Evolutionary conservation across 1,140 invertebrate species (phyloP).

Genomic region (Choristoneura fumiferana): DNA sequence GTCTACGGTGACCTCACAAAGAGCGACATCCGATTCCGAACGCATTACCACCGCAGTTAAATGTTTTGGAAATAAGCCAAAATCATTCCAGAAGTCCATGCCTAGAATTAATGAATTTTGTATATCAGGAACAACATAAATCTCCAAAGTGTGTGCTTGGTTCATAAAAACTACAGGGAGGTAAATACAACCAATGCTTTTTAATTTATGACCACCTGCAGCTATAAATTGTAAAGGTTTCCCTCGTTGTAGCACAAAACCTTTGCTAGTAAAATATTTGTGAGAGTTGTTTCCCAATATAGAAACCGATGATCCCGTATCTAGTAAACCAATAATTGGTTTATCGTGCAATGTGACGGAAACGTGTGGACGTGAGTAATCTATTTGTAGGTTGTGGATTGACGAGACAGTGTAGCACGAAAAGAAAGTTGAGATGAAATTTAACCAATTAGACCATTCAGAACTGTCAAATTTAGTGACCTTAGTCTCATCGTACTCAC

Average conservation of each 20-base stretch:
- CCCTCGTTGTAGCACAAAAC: background rate
- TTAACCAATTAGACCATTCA: background rate
- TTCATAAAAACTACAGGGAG: too few relatives aligned
- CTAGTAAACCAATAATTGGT: background rate
- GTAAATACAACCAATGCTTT: background rate
- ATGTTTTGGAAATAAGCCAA: too few relatives aligned
- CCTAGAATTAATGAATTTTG: slow-evolving; percentile 25
- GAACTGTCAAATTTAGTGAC: background rate
- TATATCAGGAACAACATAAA: slow-evolving; percentile 23
- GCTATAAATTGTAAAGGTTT: background rate
- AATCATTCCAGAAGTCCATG: too few relatives aligned
- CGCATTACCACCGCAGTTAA: too few relatives aligned
- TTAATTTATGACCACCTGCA: background rate
- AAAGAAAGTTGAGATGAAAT: too few relatives aligned
- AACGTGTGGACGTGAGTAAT: background rate
- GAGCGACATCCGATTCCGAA: too few relatives aligned
- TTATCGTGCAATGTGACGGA: background rate
- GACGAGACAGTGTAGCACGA: too few relatives aligned
- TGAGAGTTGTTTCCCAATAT: background rate
- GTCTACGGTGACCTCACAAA: too few relatives aligned
- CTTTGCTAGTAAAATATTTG: background rate
- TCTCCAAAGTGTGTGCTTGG: too few relatives aligned
- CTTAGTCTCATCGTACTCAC: background rate
- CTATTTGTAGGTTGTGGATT: background rate
- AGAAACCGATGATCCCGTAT: background rate